Base-by-base conservation (phyloP, 2,113 vertebrate genomes). In the Chitala chitala region DNA sequence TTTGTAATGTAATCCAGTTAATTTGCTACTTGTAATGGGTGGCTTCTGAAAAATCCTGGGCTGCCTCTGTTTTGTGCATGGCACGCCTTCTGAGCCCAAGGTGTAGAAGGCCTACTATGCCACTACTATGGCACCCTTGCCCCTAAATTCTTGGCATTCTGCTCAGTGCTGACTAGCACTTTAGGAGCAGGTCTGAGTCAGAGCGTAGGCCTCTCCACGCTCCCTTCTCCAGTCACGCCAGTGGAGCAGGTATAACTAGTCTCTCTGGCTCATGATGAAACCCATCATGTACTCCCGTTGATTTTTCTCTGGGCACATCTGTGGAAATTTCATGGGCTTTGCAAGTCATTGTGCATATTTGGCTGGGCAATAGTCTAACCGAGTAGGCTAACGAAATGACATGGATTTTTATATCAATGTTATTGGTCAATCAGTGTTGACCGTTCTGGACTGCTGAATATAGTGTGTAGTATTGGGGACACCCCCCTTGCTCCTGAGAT, bases 181-280 rank as follows among this genome's bases (percentile, higher is more conserved):
- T n/a, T 0, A 4, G 26, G 36, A n/a, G 58, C 26, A 36, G 29
- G 29, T 20, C 17, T 38, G 56, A 50, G 36, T 38, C 72, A 22
- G 2, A 10, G 17, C 6, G 8, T 29, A 50, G n/a, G 51, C 38
- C 22, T 5, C 64, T 22, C 2, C 8, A 1, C 22, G 15, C 51
- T 12, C 80, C 80, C 48, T 4, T 13, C 42, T 29, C 17, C 8
- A 9, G 61, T 50, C 26, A 61, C 61, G 72, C 81, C 76, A 5
- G 81, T 72, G 71, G 38, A 87, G 88, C 90, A 78, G 82, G 90
- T 89, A 74, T 58, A 81, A 91, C 90, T 81, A 78, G 88, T 83
- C 78, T 51, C 51, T 29, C 87, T 33, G 68, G 82, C 75, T 80
- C 68, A 38, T 17, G 13, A 40, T 72, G 75, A 38, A 64, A 74